Percentiles rank a stretch among this genome's conserved stretches.
Evolutionary conservation across 2,113 vertebrate species (phyloP).

Genomic region (Chaetodon auriga): DNA sequence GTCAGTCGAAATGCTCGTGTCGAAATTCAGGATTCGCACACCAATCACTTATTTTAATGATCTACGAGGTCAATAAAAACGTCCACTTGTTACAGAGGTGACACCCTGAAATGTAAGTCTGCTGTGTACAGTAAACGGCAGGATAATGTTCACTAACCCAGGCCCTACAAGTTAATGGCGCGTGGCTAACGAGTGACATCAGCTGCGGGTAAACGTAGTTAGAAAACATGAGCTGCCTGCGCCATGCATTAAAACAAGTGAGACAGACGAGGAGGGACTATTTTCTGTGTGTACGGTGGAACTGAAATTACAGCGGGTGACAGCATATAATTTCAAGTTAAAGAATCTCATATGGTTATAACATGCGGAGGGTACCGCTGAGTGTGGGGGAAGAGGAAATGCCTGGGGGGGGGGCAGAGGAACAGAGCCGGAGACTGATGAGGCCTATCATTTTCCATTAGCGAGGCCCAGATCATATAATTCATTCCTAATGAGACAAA

Average conservation of each 20-base stretch:
- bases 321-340: not conserved
- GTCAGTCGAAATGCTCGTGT: not conserved
- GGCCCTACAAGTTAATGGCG: not conserved
- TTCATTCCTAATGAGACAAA: conserved; percentile 39
- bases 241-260: not conserved
- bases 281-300: not conserved
- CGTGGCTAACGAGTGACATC: not conserved
- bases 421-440: conserved; percentile 49
- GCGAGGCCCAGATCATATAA: conserved; percentile 24
- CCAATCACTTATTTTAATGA: not conserved
- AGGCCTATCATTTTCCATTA: conserved; percentile 57
- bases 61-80: not conserved
- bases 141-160: not conserved
- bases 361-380: not conserved
- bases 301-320: not conserved
- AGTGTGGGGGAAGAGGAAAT: not conserved
- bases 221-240: not conserved
- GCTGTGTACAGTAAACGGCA: not conserved
- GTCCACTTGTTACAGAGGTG: not conserved
- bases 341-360: not conserved
- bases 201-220: not conserved
- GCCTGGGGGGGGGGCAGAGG: not conserved
- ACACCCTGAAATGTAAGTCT: not conserved
- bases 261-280: not conserved
- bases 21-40: not conserved